These are phyloP conservation scores for Hystrix brachyura DNA, from an alignment of 2,113 vertebrate genomes.

Conservation along the genomic window DNA sequence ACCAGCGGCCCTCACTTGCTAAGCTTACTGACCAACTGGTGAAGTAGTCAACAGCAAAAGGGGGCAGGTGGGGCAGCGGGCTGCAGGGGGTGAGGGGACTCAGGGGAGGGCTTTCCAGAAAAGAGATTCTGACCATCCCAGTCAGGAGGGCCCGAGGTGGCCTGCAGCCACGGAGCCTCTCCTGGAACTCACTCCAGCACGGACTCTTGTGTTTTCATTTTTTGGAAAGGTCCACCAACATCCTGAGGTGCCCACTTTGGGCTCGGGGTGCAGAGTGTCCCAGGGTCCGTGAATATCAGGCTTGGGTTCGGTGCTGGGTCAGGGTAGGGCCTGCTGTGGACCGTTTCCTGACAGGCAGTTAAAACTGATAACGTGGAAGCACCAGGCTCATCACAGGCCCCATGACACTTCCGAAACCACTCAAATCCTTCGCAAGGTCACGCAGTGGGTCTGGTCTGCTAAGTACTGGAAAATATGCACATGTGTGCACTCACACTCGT, in stretches of 20 bases:
- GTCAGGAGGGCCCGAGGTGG: too few species aligned
- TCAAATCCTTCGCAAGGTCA: not conserved
- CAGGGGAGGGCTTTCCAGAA: not conserved
- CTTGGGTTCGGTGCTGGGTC: not conserved
- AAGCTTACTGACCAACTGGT: not conserved
- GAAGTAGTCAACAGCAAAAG: not conserved
- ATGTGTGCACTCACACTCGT: rapidly evolving
- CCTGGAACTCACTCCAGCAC: not conserved
- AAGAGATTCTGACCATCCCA: too few species aligned
- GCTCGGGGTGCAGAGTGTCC: not conserved
- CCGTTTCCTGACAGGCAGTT: too few species aligned
- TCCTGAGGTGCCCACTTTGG: rapidly evolving
- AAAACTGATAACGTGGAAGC: too few species aligned
- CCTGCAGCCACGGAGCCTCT: not conserved
- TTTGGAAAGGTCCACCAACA: too few species aligned
- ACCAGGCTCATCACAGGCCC: not conserved
- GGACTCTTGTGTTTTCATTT: not conserved
- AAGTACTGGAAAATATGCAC: not conserved
- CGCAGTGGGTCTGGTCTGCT: rapidly evolving
- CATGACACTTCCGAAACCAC: not conserved
- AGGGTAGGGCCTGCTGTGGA: not conserved
- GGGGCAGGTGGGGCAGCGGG: too few species aligned
- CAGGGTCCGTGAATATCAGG: not conserved
- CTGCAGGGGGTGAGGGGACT: not conserved
- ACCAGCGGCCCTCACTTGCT: not conserved